Conservation (phyloP, 2,888 invertebrate genomes). For the Scaptomyza tumidula region DNA sequence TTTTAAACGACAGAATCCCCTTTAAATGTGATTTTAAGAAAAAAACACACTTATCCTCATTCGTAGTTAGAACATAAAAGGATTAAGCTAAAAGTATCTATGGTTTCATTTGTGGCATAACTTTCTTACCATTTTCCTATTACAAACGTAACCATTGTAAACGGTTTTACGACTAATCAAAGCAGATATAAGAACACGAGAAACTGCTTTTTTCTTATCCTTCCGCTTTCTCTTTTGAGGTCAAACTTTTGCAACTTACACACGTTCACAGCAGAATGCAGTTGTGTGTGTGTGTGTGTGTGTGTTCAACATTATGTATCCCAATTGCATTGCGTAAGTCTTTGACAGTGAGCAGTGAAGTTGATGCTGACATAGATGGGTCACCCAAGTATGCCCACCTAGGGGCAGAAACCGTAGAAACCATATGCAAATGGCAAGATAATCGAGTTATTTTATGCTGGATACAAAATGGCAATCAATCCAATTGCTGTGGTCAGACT, state of each 20-base stretch:
- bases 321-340: slow-evolving; percentile 64
- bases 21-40: not conserved
- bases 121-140: slow-evolving; percentile 47
- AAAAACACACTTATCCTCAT: slow-evolving; percentile 1
- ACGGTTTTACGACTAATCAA: slow-evolving; percentile 12
- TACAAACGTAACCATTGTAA: slow-evolving; percentile 56
- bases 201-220: slow-evolving; percentile 1
- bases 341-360: slow-evolving; percentile 36
- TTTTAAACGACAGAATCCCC: too few species aligned
- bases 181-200: slow-evolving; percentile 14
- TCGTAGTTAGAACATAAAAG: not conserved
- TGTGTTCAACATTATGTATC: slow-evolving; percentile 21
- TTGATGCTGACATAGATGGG: slow-evolving; percentile 15
- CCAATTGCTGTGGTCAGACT: not conserved
- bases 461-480: slow-evolving; percentile 11
- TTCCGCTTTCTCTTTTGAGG: slow-evolving; percentile 4
- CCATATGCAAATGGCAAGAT: slow-evolving; percentile 28
- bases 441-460: slow-evolving; percentile 49
- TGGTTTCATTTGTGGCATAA: slow-evolving; percentile 17
- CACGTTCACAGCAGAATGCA: slow-evolving; percentile 46
- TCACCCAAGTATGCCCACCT: slow-evolving; percentile 19
- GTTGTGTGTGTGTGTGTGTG: not conserved
- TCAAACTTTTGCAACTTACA: slow-evolving; percentile 56
- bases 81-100: slow-evolving; percentile 9
- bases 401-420: not conserved